A percentile compares a stretch with the other conserved stretches of the same genome.
phyloP scores from a whole-genome alignment of 2,797 vertebrate species.

The Cryptoblepharus egeriae region DNA sequence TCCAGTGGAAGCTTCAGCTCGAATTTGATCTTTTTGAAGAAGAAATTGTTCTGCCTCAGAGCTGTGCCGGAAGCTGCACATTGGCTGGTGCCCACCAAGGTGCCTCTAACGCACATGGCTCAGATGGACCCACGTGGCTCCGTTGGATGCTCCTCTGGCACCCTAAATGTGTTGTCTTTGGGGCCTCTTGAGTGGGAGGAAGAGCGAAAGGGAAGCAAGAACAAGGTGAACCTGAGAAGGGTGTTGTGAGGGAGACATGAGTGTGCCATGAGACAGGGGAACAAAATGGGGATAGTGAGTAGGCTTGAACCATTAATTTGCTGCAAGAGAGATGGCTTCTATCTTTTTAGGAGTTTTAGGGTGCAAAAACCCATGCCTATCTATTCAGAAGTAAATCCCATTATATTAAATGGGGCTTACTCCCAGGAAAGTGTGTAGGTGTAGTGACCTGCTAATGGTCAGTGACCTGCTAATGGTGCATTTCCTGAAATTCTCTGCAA shows the following conservation, averaged over 20 bases:
- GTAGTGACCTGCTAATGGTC: too few species aligned
- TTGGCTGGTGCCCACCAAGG: background rate
- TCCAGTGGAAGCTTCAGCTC: background rate
- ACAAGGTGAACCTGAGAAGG: slow-evolving; percentile 7
- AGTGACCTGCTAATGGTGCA: background rate
- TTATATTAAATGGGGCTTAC: too few species aligned
- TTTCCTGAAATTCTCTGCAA: background rate
- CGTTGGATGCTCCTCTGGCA: background rate
- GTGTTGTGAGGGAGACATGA: background rate
- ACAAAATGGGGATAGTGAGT: background rate
- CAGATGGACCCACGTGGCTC: background rate
- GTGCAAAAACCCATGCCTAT: too few species aligned
- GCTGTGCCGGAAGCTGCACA: background rate
- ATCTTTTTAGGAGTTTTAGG: background rate
- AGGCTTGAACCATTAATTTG: too few species aligned
- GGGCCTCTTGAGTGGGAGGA: background rate
- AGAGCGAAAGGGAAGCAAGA: background rate
- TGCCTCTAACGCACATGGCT: background rate
- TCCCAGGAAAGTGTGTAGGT: too few species aligned
- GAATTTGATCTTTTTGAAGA: background rate
- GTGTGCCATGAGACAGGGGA: background rate
- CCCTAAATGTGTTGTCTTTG: background rate
- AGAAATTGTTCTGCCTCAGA: background rate
- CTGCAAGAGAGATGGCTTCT: background rate
- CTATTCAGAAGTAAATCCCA: too few species aligned